Conservation (phyloP, 2,113 vertebrate genomes). For the Dicentrarchus labrax region DNA sequence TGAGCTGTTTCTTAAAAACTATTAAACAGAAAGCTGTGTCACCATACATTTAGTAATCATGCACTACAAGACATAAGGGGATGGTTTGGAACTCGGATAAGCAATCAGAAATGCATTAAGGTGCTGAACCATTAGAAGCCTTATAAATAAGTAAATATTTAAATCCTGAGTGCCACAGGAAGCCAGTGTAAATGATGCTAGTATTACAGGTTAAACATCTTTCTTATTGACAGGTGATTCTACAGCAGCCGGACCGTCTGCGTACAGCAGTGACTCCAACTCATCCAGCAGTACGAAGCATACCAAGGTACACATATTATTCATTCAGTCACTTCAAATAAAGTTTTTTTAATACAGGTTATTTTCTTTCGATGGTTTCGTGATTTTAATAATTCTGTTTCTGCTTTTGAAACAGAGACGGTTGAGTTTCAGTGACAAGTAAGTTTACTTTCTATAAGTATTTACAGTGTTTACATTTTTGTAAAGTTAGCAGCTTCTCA, state of each 20-base stretch:
- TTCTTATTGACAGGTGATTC: conserved; percentile 8
- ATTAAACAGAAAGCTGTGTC: too few species aligned
- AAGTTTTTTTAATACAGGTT: not conserved
- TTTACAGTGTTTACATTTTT: too few species aligned
- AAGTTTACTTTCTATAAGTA: conserved; percentile 20
- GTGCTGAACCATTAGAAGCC: too few species aligned
- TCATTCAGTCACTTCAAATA: not conserved
- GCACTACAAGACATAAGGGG: too few species aligned
- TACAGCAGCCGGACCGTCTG: not conserved
- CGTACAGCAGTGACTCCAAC: not conserved
- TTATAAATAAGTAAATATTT: too few species aligned
- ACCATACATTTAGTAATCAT: too few species aligned
- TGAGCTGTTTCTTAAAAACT: too few species aligned
- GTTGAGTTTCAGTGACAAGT: conserved; percentile 29
- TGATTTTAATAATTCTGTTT: conserved; percentile 11
- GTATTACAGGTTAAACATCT: not conserved
- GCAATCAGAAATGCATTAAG: too few species aligned
- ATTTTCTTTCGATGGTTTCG: not conserved
- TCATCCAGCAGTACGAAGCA: not conserved
- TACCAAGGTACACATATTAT: conserved; percentile 34
- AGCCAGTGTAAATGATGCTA: too few species aligned
- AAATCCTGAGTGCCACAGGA: too few species aligned
- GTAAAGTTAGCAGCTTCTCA: not conserved
- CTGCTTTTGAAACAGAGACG: conserved; percentile 61
- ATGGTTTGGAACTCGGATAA: too few species aligned